Conservation (phyloP, 2,888 invertebrate species). For the Stenodera caucasica region DNA sequence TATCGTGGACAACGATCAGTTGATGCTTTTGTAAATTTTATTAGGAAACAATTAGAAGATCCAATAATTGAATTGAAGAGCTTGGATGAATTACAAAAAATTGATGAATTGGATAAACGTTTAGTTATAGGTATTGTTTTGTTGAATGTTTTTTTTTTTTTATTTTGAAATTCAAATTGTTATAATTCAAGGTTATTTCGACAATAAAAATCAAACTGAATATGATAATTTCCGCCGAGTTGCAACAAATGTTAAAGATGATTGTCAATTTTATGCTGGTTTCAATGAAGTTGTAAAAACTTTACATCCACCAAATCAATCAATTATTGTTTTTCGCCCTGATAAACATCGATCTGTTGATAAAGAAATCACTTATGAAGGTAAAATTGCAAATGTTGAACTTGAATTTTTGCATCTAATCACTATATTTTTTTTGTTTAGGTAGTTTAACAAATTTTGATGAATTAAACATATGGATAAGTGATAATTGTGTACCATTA, state of each 20-base stretch:
- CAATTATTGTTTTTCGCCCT: constrained; percentile 81
- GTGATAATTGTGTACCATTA: constrained; percentile 92
- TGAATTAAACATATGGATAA: constrained; percentile 85
- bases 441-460: constrained; percentile 77
- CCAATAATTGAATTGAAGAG: constrained; percentile 78
- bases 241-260: constrained; percentile 88
- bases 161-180: neutral
- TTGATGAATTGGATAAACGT: constrained; percentile 74
- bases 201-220: constrained; percentile 75
- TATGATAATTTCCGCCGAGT: constrained; percentile 79
- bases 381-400: neutral
- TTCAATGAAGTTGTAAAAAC: constrained; percentile 80
- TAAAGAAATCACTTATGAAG: constrained; percentile 75
- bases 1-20: constrained; percentile 87
- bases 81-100: constrained; percentile 70
- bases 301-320: constrained; percentile 85
- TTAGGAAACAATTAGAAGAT: constrained; percentile 81
- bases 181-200: constrained; percentile 69
- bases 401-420: neutral
- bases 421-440: constrained; percentile 44
- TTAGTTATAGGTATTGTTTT: constrained; percentile 72
- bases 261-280: constrained; percentile 92
- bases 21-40: constrained; percentile 87
- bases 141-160: neutral
- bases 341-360: constrained; percentile 79